Base-by-base conservation (phyloP, 2,888 invertebrate species). In the Sepioteuthis lessoniana region DNA sequence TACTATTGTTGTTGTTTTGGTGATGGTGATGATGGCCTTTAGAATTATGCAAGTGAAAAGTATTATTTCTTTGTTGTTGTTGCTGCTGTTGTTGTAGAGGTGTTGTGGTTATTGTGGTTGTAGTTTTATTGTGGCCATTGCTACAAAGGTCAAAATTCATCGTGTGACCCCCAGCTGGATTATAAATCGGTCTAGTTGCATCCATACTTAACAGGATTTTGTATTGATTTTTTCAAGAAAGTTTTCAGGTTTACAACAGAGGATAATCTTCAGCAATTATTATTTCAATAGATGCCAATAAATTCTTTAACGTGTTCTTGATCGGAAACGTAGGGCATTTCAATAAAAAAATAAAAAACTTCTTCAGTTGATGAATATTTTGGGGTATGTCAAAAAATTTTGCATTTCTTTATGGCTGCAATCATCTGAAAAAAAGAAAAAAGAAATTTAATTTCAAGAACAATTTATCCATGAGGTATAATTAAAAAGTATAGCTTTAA, bases 61-160 rank as follows among this genome's bases (percentile, higher is more conserved):
- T 47, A 92, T 28, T 25, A 31, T 42, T 46, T 42, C 47, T 91
- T 91, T 91, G 91, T 42, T 42, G 46, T n/a, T 92, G 91, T 46
- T 91, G 91, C 31, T 92, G 91, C 4, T 38, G 47, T 13, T 92
- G 91, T 25, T 46, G 91, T 4, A 28, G 19, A 5, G 46, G 19
- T 92, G 91, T 46, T 46, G 42, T 46, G 7, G 46, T 47, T n/a
- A 38, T 35, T n/a, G 42, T 91, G 91, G 38, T 91, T 19, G n/a
- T 91, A 38, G n/a, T 92, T 42, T 92, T 92, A 42, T 42, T 92
- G 42, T 47, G n/a, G 31, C 92, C 21, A 21, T 28, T 42, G 31
- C 47, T 92, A 46, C 92, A 92, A 92, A 92, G 42, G 25, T 92
- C 92, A 92, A 92, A 92, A 7, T 42, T 92, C 92, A 92, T 47